phyloP scores from a whole-genome alignment of 53 echinoderm and acorn worm species.

The Paracentrotus lividus region DNA sequence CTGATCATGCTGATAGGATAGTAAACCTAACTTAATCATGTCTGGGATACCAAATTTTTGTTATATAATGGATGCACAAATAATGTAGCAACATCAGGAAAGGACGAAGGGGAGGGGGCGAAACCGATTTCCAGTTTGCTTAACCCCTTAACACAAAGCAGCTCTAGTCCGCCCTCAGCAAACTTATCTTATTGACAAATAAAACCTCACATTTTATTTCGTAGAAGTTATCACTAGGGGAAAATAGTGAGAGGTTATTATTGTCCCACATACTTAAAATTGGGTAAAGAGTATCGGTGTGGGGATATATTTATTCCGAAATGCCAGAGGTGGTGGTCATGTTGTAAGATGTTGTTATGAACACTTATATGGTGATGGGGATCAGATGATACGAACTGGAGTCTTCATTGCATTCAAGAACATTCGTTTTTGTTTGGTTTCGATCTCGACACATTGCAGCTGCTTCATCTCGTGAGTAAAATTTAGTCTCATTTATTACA shows the following conservation, averaged over 20 bases:
- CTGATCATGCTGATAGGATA: no score
- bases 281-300: background rate
- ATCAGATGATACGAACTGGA: background rate
- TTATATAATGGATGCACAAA: no score
- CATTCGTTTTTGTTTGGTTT: background rate
- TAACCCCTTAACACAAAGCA: background rate
- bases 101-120: background rate
- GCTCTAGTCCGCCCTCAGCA: background rate
- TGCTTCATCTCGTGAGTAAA: background rate
- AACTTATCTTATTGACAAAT: constrained; percentile 55
- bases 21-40: no score
- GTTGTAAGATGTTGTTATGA: background rate
- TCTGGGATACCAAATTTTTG: no score
- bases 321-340: background rate
- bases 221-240: constrained; percentile 24
- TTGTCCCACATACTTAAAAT: background rate
- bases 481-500: no score
- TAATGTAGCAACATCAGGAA: no score
- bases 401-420: background rate
- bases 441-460: background rate
- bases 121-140: background rate
- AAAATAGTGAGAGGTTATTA: background rate
- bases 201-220: constrained; percentile 32
- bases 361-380: background rate
- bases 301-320: background rate